Conservation (phyloP, 1,140 invertebrate species). For the Drosophila takahashii region DNA sequence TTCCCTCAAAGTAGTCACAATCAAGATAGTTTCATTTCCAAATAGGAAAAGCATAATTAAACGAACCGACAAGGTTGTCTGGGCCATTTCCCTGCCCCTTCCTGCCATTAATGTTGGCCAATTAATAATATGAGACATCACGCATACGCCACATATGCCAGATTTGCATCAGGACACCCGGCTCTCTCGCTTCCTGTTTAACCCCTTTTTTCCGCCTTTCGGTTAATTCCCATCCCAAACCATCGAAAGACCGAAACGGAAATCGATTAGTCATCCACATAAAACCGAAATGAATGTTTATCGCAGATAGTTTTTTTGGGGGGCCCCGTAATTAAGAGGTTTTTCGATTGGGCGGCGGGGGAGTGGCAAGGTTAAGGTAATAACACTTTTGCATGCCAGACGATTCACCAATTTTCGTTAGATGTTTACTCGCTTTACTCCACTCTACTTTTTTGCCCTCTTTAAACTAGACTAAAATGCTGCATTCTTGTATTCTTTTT, state of each 20-base stretch:
- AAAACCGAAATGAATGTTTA: constrained; percentile 59
- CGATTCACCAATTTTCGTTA: constrained; percentile 3
- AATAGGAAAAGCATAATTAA: constrained; percentile 10
- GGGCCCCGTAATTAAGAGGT: constrained; percentile 54
- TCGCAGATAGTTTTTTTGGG: constrained; percentile 62
- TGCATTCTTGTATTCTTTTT: neutral
- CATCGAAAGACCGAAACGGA: constrained; percentile 25
- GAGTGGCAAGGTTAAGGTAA: constrained; percentile 30
- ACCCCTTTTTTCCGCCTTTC: neutral
- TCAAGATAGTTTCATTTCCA: neutral
- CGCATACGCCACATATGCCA: constrained; percentile 28
- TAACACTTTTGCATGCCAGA: constrained; percentile 66
- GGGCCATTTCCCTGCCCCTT: constrained; percentile 27
- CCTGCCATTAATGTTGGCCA: constrained; percentile 1
- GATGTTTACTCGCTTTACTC: neutral
- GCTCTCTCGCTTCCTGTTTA: constrained; percentile 10
- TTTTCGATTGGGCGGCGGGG: neutral
- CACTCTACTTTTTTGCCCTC: neutral
- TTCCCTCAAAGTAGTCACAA: neutral
- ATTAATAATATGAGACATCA: constrained; percentile 45
- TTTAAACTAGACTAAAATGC: constrained; percentile 10
- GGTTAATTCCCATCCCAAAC: neutral
- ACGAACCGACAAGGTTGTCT: constrained; percentile 23
- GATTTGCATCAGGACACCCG: constrained; percentile 32
- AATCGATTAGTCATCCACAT: constrained; percentile 68